phyloP scores from a whole-genome alignment of 2,888 invertebrate genomes.

The Oligia latruncula region DNA sequence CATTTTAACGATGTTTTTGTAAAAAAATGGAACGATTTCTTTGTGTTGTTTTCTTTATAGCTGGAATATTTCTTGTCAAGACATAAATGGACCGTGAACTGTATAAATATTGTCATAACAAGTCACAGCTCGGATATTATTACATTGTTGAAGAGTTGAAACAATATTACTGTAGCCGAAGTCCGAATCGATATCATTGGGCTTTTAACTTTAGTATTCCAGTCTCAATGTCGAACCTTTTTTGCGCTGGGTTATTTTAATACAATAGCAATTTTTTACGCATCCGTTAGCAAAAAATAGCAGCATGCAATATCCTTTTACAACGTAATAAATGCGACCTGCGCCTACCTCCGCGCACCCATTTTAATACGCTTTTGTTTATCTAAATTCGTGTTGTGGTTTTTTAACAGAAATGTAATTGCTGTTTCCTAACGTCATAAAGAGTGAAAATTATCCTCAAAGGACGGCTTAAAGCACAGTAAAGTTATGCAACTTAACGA shows the following conservation, averaged over 20 bases:
- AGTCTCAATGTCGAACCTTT: constrained; percentile 42
- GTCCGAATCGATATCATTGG: constrained; percentile 37
- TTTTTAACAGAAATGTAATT: constrained; percentile 33
- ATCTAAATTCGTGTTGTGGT: constrained; percentile 44
- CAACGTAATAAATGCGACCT: constrained; percentile 42
- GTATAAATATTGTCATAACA: constrained; percentile 56
- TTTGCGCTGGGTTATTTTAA: constrained; percentile 47
- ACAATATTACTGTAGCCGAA: constrained; percentile 43
- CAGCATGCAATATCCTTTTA: constrained; percentile 55
- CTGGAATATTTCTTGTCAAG: constrained; percentile 34
- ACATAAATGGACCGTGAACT: constrained; percentile 47
- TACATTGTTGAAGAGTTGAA: constrained; percentile 41
- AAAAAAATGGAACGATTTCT: constrained; percentile 18
- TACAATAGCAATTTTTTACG: constrained; percentile 59
- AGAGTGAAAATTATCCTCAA: constrained; percentile 42
- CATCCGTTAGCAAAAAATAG: constrained; percentile 48
- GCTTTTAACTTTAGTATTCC: constrained; percentile 49
- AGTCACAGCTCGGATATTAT: constrained; percentile 34
- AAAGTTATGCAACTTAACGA: constrained; percentile 36
- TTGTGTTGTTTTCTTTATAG: constrained; percentile 38
- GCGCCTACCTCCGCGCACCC: constrained; percentile 12
- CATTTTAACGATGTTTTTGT: constrained; percentile 45
- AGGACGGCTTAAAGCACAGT: constrained; percentile 32
- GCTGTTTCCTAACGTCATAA: constrained; percentile 25
- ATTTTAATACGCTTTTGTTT: constrained; percentile 42